Evolutionary conservation across 2,797 vertebrate genomes (phyloP), one percentile per base, ranked within the genome.

Genomic region (Sebastes trivittatus): DNA sequence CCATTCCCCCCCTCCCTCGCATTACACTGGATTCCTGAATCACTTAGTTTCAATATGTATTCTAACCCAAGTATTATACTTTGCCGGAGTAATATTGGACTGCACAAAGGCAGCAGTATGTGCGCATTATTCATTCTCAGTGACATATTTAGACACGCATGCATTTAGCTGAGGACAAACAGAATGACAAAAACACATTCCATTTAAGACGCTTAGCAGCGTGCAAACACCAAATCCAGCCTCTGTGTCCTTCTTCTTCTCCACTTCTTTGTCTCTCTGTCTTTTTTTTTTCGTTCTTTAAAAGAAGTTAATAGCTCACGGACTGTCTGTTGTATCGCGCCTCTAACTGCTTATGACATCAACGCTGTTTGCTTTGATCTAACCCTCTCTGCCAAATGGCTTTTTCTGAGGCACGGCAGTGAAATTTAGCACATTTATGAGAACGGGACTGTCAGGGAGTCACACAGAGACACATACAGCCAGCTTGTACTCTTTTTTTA

Each of bases 291-390:
- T 25, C 56, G 73, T 16, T 62, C 64, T 78, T 72, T 72, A 54
- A 79, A 85, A 42, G 46, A 82, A 72, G 71, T 58, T 58, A 75
- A 75, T 66, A 81, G 70, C 71, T 89, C 86, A 71, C 29, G 67
- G 75, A 77, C 84, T 78, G 77, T 86, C 72, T 81, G 80, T 77
- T 59, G 38, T 81, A 67, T 80, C 56, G 49, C 49, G 62, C 75
- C 85, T 88, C 82, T 76, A 88, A 91, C 80, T 88, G 73, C 88
- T 82, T 81, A 80, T 85, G 89, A 87, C 86, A 89, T 85, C 79
- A 69, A 54, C 62, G 34, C 70, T 70, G 68, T 90, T 83, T 82
- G 82, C 82, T 91, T 89, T 92, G 89, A 90, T 94, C 88, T 87
- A 67, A 78, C 66, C 32, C 60, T 85, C 77, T 84, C 79, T 83